These are phyloP conservation scores for Pygoscelis adeliae DNA, from an alignment of 2,113 vertebrate genomes.

Conservation along the genomic window DNA sequence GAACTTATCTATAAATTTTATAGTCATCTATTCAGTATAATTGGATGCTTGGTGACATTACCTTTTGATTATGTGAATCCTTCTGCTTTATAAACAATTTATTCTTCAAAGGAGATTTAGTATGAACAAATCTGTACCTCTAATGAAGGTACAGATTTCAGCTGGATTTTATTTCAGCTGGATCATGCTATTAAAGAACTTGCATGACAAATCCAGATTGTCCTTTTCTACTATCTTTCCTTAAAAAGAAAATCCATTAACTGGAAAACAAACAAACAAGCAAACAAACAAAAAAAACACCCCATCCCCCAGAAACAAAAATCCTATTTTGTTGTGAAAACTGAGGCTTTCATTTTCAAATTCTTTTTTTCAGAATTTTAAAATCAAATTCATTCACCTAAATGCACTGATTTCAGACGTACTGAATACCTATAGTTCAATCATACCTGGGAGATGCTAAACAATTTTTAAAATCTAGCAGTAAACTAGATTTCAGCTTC, in stretches of 20 bases:
- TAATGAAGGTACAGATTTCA: not conserved
- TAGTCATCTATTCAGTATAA: not conserved
- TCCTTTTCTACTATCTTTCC: not conserved
- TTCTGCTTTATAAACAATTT: not conserved
- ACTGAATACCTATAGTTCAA: not conserved
- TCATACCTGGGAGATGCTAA: not conserved
- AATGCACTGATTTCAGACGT: not conserved
- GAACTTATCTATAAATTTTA: not conserved
- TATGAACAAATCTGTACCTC: not conserved
- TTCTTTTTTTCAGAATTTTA: not conserved
- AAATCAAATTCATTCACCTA: rapidly evolving
- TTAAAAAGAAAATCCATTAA: not conserved
- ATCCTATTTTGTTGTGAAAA: not conserved
- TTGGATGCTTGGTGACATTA: not conserved
- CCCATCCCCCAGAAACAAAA: rapidly evolving
- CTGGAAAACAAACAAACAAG: not conserved
- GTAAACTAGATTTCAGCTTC: not conserved
- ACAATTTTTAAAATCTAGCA: not conserved
- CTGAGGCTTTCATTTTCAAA: rapidly evolving
- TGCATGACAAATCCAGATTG: not conserved
- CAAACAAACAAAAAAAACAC: rapidly evolving
- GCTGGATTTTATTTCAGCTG: not conserved
- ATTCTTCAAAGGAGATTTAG: not conserved
- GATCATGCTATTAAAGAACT: not conserved
- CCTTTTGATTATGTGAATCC: not conserved